Percentiles rank a stretch among this genome's conserved stretches.
These are phyloP conservation scores for Minunthozetes semirufus DNA, from an alignment of 2,888 invertebrate genomes.

Conservation along the genomic window DNA sequence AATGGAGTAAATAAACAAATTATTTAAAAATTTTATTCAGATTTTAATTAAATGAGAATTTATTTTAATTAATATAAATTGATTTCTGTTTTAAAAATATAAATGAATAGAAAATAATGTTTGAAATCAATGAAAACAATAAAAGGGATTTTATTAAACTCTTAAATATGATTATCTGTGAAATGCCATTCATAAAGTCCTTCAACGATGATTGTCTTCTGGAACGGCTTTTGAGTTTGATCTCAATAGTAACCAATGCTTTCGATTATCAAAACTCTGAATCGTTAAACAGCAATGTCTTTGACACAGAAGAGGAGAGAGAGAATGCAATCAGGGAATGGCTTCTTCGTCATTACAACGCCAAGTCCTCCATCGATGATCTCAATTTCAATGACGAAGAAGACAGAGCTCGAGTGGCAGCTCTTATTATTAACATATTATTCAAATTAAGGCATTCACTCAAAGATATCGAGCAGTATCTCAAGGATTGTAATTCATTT, in stretches of 20 bases:
- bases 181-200: constrained; percentile 16
- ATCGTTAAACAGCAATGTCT: neutral
- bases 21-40: neutral
- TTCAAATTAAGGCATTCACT: constrained; percentile 23
- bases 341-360: constrained; percentile 12
- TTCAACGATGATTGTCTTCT: constrained; percentile 9
- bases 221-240: neutral
- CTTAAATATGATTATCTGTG: constrained; percentile 30
- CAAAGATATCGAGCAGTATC: constrained; percentile 23
- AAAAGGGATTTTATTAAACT: constrained; percentile 11
- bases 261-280: neutral
- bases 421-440: constrained; percentile 2
- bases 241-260: neutral
- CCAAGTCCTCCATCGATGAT: constrained; percentile 11
- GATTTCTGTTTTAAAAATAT: neutral
- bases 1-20: neutral
- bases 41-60: neutral
- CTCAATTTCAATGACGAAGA: constrained; percentile 5
- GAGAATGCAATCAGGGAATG: neutral
- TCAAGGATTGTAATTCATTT: constrained; percentile 10
- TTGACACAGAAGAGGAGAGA: neutral
- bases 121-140: constrained; percentile 1
- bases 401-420: neutral
- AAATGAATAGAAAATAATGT: neutral
- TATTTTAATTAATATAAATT: neutral